These are phyloP conservation scores for Petrophora chlorosata DNA, from an alignment of 2,888 invertebrate genomes.

Conservation along the genomic window DNA sequence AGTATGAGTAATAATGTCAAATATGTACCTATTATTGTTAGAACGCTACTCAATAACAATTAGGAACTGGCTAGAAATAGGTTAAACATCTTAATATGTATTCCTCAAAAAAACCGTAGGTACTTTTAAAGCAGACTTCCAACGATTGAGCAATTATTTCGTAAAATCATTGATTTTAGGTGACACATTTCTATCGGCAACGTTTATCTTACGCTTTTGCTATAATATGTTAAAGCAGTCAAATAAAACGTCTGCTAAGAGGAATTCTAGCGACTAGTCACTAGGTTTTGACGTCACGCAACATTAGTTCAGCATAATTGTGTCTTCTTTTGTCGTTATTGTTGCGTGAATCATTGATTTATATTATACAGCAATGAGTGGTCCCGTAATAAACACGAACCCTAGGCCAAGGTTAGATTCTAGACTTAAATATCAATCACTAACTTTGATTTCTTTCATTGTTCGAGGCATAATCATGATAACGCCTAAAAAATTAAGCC, in stretches of 20 bases:
- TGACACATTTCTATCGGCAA: no score
- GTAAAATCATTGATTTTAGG: no score
- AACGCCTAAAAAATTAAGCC: no score
- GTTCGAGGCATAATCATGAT: no score
- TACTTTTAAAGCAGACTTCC: no score
- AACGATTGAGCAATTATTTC: no score
- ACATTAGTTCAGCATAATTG: slow-evolving; percentile 30
- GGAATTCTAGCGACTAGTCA: no score
- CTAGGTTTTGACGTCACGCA: slow-evolving; percentile 26
- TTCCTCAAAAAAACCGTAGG: not conserved
- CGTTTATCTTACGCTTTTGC: not conserved
- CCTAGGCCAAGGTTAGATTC: not conserved
- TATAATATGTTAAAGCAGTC: no score
- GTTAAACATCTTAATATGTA: not conserved
- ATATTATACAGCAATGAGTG: slow-evolving; percentile 20
- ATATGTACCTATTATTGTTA: not conserved
- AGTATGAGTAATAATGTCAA: slow-evolving; percentile 3
- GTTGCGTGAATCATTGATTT: slow-evolving; percentile 31
- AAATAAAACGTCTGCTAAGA: no score
- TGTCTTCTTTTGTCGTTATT: slow-evolving; percentile 31
- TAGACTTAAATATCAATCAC: not conserved
- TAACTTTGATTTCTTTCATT: no score
- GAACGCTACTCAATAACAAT: not conserved
- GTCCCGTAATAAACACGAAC: slow-evolving; percentile 3
- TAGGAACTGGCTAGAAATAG: not conserved